These are phyloP conservation scores for Motacilla tschutschensis DNA, from an alignment of 2,113 vertebrate genomes.

Conservation along the genomic window DNA sequence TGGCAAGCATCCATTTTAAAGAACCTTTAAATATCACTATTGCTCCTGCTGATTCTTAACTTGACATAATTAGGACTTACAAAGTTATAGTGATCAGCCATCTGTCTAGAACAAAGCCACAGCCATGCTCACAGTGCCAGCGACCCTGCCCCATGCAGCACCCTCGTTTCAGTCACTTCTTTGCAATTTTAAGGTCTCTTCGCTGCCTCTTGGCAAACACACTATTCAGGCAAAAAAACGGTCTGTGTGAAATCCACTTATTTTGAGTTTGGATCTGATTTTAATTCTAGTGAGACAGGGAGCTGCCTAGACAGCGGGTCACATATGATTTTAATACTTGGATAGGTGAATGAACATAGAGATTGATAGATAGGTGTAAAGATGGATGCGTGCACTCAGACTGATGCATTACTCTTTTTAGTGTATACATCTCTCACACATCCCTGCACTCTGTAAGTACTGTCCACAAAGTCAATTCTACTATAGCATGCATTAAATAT, in stretches of 20 bases:
- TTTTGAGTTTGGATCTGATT: conserved; percentile 15
- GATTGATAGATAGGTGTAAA: conserved; percentile 18
- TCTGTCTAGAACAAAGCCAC: conserved; percentile 32
- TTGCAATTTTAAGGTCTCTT: background rate
- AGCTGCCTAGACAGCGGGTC: conserved; percentile 20
- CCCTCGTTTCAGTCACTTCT: background rate
- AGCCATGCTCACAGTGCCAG: background rate
- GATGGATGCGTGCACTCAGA: background rate
- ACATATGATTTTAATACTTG: conserved; percentile 50
- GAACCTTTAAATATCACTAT: conserved; percentile 46
- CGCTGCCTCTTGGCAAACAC: background rate
- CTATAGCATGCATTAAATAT: conserved; percentile 9
- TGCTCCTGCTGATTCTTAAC: conserved; percentile 14
- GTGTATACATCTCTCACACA: background rate
- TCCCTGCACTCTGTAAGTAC: conserved; percentile 16
- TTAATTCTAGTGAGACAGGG: conserved; percentile 26
- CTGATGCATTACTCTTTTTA: conserved; percentile 2
- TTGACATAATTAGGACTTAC: conserved; percentile 24
- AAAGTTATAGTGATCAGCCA: background rate
- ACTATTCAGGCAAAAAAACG: background rate
- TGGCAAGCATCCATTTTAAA: conserved; percentile 45
- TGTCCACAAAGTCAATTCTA: conserved; percentile 13
- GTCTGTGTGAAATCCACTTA: background rate
- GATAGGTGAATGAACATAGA: conserved; percentile 20
- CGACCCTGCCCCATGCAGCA: background rate